phyloP scores from a whole-genome alignment of 2,797 vertebrate genomes.

The Anomalospiza imberbis region DNA sequence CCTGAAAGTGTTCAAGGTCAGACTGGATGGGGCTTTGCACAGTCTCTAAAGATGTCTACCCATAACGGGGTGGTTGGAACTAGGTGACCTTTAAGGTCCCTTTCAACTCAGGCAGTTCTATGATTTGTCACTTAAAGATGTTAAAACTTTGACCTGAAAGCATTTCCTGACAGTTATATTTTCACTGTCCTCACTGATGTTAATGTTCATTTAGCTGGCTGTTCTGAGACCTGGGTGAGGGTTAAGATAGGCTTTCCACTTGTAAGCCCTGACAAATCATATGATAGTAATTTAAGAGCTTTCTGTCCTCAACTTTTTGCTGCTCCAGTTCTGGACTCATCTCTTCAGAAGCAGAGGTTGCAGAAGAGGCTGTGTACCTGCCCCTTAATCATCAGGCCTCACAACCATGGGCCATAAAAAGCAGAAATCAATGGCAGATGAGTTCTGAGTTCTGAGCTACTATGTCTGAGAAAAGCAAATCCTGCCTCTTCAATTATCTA shows the following conservation, averaged over 20 bases:
- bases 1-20: not conserved
- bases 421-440: not conserved
- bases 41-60: not conserved
- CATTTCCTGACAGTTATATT: not conserved
- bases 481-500: not conserved
- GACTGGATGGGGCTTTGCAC: not conserved
- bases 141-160: not conserved
- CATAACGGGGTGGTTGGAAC: not conserved
- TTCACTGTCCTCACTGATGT: not conserved
- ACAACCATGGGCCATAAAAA: not conserved
- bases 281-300: not conserved
- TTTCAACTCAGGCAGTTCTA: not conserved
- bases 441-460: not conserved
- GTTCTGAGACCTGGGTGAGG: not conserved
- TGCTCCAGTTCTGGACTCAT: not conserved
- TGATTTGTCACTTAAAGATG: not conserved
- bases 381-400: accelerated
- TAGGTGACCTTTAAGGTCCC: not conserved
- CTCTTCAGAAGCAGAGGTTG: not conserved
- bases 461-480: not conserved
- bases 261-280: not conserved
- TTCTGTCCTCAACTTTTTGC: not conserved
- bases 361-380: not conserved
- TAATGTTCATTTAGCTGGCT: not conserved
- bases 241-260: not conserved